A percentile compares a stretch with the other conserved stretches of the same genome.
Evolutionary conservation across 2,113 vertebrate genomes (phyloP).

Genomic region (Mustelus asterias): DNA sequence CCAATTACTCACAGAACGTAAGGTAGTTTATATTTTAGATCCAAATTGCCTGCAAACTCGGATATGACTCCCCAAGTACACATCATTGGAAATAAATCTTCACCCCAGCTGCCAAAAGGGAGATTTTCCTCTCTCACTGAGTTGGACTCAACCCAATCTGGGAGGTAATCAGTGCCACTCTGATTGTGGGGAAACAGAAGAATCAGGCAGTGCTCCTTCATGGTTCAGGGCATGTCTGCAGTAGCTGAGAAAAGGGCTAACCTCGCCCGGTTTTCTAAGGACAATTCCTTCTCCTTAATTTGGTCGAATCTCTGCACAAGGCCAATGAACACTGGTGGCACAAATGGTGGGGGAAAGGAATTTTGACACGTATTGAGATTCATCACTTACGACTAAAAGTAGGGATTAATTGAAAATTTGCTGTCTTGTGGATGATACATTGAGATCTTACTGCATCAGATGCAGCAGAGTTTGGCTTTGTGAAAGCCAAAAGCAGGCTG

Average conservation of each 20-base stretch:
- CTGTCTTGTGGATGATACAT: neutral
- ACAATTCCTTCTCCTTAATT: neutral
- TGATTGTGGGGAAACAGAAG: neutral
- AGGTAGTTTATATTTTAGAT: neutral
- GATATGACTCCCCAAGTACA: neutral
- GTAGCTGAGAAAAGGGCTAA: neutral
- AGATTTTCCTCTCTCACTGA: neutral
- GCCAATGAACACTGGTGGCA: neutral
- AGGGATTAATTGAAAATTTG: neutral
- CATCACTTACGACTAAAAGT: neutral
- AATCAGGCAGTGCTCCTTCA: neutral
- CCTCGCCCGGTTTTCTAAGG: neutral
- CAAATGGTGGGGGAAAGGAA: neutral
- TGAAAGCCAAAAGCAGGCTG: neutral
- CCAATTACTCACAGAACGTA: neutral
- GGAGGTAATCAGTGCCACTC: neutral
- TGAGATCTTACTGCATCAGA: neutral
- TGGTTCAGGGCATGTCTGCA: neutral
- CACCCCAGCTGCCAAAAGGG: neutral
- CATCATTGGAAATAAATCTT: neutral
- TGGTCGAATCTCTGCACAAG: neutral
- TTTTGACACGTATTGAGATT: neutral
- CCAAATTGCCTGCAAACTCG: neutral
- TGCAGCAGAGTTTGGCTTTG: neutral
- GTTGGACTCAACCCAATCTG: neutral